These are phyloP conservation scores for Mastacembelus armatus DNA, from an alignment of 2,797 vertebrate genomes.

Conservation along the genomic window DNA sequence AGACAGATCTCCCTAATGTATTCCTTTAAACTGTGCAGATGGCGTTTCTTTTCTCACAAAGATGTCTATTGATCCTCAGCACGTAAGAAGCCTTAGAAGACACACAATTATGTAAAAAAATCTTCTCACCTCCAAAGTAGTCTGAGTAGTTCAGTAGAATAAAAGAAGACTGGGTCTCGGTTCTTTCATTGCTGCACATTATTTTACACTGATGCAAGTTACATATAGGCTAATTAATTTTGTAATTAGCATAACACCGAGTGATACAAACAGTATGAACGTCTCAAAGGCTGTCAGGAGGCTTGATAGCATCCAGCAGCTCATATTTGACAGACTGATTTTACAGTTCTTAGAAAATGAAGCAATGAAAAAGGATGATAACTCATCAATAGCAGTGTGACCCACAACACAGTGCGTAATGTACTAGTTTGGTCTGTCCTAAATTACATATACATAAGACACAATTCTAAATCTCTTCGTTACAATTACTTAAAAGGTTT, in stretches of 20 bases:
- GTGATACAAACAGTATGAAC: conserved; percentile 68
- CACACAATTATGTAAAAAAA: conserved; percentile 47
- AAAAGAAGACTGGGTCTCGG: conserved; percentile 63
- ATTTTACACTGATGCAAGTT: conserved; percentile 73
- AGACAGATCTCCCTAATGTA: conserved; percentile 59
- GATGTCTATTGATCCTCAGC: conserved; percentile 48
- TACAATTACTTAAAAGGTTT: too few relatives aligned
- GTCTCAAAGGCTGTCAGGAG: conserved; percentile 63
- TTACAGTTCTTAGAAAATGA: conserved; percentile 49
- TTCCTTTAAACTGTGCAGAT: conserved; percentile 55
- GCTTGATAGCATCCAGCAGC: conserved; percentile 62
- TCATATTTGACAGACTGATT: conserved; percentile 62
- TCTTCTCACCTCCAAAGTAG: conserved; percentile 49
- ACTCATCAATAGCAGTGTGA: conserved; percentile 17
- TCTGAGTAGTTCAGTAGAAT: conserved; percentile 65
- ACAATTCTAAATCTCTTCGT: too few relatives aligned
- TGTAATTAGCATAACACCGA: conserved; percentile 79
- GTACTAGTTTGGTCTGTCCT: neutral
- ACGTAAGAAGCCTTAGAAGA: conserved; percentile 48
- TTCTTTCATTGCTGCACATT: conserved; percentile 76
- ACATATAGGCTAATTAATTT: conserved; percentile 75
- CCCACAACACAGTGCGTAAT: neutral
- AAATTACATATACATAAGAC: neutral
- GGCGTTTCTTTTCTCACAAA: conserved; percentile 37
- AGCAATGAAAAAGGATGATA: conserved; percentile 33